Evolutionary conservation across 1,140 invertebrate species (phyloP).

Genomic region (Microvelia longipes): DNA sequence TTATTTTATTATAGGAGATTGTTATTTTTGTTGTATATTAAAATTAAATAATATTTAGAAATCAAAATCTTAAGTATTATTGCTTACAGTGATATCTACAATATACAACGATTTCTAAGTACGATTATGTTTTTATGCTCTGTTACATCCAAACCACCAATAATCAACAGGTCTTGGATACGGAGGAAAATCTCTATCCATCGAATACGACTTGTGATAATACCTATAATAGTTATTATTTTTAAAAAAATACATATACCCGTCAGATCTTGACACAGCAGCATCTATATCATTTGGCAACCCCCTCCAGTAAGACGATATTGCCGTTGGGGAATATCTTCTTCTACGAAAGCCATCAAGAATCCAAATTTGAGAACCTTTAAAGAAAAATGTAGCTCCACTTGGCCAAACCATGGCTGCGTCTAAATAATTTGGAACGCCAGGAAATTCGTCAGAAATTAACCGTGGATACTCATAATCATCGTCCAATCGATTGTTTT

Average conservation of each 20-base stretch:
- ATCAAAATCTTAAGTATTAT: too few species aligned
- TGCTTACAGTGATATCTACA: too few species aligned
- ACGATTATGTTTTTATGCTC: too few species aligned
- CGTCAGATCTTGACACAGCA: constrained; percentile 80
- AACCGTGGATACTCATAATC: constrained; percentile 83
- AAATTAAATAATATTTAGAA: too few species aligned
- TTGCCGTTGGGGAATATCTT: constrained; percentile 74
- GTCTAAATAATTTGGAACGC: constrained; percentile 81
- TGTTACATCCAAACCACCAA: constrained; percentile 86
- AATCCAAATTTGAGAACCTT: constrained; percentile 83
- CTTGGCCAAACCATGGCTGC: constrained; percentile 88
- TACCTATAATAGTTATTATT: constrained; percentile 78
- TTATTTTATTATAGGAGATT: too few species aligned
- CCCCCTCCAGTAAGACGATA: constrained; percentile 80
- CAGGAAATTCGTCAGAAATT: constrained; percentile 77
- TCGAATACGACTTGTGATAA: constrained; percentile 79
- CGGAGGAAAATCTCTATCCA: constrained; percentile 54
- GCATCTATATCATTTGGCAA: constrained; percentile 74
- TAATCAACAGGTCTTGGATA: constrained; percentile 71
- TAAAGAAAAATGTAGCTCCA: constrained; percentile 92
- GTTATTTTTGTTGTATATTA: too few species aligned
- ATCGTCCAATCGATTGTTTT: constrained; percentile 62
- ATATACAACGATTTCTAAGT: too few species aligned
- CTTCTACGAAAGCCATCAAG: constrained; percentile 81
- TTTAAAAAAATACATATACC: constrained; percentile 93